Evolutionary conservation across 2,797 vertebrate species (phyloP).

Genomic region (Scyliorhinus canicula): DNA sequence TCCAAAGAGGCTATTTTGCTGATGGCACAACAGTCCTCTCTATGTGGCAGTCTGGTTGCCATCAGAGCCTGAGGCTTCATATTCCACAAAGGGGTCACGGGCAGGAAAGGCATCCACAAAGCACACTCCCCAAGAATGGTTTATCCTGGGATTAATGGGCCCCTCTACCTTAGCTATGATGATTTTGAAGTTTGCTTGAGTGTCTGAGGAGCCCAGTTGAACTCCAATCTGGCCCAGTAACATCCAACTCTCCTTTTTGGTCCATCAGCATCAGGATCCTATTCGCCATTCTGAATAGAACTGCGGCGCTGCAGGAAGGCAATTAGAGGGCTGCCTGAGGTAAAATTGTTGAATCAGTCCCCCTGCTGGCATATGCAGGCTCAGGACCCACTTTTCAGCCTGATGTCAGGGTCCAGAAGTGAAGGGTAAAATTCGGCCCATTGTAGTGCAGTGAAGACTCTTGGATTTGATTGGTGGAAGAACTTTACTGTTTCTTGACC

Average conservation of each 20-base stretch:
- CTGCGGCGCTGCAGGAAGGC: neutral
- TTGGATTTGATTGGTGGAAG: neutral
- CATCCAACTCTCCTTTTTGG: neutral
- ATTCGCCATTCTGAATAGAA: neutral
- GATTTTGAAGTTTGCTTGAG: no score
- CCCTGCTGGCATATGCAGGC: neutral
- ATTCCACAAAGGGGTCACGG: neutral
- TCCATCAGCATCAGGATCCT: neutral
- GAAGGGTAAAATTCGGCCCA: no score
- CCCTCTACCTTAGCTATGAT: neutral
- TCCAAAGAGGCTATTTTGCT: neutral
- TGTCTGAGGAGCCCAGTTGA: no score
- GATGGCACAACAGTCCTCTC: neutral
- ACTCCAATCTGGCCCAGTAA: neutral
- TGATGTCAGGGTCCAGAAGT: neutral
- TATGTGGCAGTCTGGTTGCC: neutral
- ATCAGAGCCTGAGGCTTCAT: neutral
- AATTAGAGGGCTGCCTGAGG: neutral
- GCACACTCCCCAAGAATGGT: neutral
- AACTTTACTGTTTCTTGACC: neutral
- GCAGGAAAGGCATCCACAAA: neutral
- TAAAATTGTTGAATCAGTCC: neutral
- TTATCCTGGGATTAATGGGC: neutral
- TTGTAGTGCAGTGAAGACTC: neutral
- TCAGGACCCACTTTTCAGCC: neutral